Evolutionary conservation across 2,113 vertebrate species (phyloP).

Genomic region (Paralichthys olivaceus): DNA sequence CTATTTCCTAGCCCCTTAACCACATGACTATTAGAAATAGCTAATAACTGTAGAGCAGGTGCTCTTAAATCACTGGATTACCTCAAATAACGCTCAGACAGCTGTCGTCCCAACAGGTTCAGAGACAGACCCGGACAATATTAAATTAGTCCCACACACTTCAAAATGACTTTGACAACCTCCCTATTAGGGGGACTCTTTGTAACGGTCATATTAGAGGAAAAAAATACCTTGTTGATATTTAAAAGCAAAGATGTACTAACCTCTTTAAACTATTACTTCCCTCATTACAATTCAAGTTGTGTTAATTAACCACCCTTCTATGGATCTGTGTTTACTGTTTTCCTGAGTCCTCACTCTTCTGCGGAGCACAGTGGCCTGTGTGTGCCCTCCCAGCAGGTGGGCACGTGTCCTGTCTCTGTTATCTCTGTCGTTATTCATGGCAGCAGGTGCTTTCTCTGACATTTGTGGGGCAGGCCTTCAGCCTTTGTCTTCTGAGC

Average conservation of each 20-base stretch:
- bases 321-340: constrained; percentile 39
- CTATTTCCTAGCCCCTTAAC: not conserved
- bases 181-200: not conserved
- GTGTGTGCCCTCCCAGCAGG: constrained; percentile 70
- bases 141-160: constrained; percentile 26
- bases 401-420: constrained; percentile 66
- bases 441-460: constrained; percentile 74
- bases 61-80: constrained; percentile 13
- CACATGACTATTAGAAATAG: constrained; percentile 5
- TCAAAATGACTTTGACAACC: not conserved
- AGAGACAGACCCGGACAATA: constrained; percentile 3
- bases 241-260: not conserved
- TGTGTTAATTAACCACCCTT: constrained; percentile 52
- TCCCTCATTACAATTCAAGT: constrained; percentile 24
- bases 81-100: constrained; percentile 14
- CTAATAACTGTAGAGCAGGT: constrained; percentile 28
- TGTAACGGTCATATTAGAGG: not conserved
- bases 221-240: not conserved
- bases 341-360: constrained; percentile 43
- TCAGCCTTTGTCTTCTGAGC: constrained; percentile 74
- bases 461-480: constrained; percentile 77
- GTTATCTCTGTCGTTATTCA: constrained; percentile 73
- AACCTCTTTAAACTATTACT: not conserved
- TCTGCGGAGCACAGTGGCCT: constrained; percentile 47
- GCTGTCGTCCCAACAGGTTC: constrained; percentile 25